Evolutionary conservation across 2,888 invertebrate genomes (phyloP), one percentile per base, ranked within the genome.

Genomic region (Thera obeliscata): DNA sequence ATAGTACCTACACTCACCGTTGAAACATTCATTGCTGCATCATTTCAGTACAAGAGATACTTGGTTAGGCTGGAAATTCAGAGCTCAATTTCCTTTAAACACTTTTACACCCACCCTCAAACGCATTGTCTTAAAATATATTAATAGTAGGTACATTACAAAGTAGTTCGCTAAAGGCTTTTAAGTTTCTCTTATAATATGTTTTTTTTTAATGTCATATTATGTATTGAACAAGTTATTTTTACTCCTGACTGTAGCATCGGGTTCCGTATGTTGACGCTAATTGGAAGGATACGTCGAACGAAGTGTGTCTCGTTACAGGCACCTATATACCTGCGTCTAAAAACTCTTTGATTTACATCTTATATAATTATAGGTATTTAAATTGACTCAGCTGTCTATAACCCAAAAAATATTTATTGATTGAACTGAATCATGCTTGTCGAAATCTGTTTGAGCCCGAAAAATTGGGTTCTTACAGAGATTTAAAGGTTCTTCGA

Each of bases 221-320:
- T 22, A 22, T 22, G 22, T 22, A 22, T 22, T 22, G 22, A 22
- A 22, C 35, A 22, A 58, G 54, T 58, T 65, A 65, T 58, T 69
- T 66, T 52, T 38, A 55, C 12, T 35, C 12, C 55, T 33, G 62
- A 69, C 69, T 69, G 69, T 66, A 66, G 65, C 60, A 56, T 66
- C 71, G 60, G 63, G 63, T 66, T 62, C 63, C 54, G 60, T 60
- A 69, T 56, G 64, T 67, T 71, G 75, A 73, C 84, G 79, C 89
- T 92, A 91, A 92, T 93, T 92, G 91, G 92, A 87, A 86, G 88
- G 89, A 90, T 89, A 87, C 86, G 84, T 84, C 86, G 88, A 87
- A 86, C 43, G 87, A 87, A 86, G 87, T 87, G 87, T 88, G 90
- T 90, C 90, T 92, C 85, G 90, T 90, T 91, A 91, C 86, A 83